These are phyloP conservation scores for Mesaphorura yosii DNA, from an alignment of 1,140 invertebrate genomes.

Conservation along the genomic window DNA sequence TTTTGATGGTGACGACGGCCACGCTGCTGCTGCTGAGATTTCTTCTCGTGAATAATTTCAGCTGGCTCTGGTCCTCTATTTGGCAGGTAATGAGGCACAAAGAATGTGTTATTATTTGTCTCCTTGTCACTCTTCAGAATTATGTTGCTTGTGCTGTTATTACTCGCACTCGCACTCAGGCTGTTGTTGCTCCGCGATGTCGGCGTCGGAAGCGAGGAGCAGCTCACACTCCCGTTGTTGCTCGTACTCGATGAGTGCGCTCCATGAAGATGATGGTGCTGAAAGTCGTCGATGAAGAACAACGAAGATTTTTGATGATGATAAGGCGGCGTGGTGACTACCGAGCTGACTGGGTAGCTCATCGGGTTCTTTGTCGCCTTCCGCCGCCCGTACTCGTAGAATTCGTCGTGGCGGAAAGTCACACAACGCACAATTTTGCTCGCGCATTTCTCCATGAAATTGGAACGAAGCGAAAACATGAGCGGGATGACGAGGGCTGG, in stretches of 20 bases:
- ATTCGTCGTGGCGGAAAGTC: constrained; percentile 13
- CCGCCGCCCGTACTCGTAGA: background rate
- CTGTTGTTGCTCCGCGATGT: too few species aligned
- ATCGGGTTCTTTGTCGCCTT: constrained; percentile 8
- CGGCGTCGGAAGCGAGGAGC: too few species aligned
- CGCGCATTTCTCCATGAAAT: constrained; percentile 21
- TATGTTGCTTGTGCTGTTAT: constrained; percentile 1
- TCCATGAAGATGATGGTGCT: background rate
- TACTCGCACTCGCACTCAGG: too few species aligned
- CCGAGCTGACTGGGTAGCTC: too few species aligned
- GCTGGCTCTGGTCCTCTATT: background rate
- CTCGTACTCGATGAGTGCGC: constrained; percentile 5
- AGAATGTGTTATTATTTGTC: too few species aligned
- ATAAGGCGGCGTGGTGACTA: background rate
- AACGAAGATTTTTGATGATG: constrained; percentile 18
- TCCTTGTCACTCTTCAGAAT: too few species aligned
- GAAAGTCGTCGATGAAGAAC: constrained; percentile 23
- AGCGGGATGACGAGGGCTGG: constrained; percentile 26
- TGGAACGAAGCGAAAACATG: constrained; percentile 27
- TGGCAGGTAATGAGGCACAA: constrained; percentile 23
- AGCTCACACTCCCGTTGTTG: background rate
- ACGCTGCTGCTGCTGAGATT: too few species aligned
- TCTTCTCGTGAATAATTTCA: too few species aligned
- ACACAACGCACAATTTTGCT: constrained; percentile 21
- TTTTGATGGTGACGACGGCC: too few species aligned